These are phyloP conservation scores for Gymnorhina tibicen DNA, from an alignment of 2,113 vertebrate genomes.

Conservation along the genomic window DNA sequence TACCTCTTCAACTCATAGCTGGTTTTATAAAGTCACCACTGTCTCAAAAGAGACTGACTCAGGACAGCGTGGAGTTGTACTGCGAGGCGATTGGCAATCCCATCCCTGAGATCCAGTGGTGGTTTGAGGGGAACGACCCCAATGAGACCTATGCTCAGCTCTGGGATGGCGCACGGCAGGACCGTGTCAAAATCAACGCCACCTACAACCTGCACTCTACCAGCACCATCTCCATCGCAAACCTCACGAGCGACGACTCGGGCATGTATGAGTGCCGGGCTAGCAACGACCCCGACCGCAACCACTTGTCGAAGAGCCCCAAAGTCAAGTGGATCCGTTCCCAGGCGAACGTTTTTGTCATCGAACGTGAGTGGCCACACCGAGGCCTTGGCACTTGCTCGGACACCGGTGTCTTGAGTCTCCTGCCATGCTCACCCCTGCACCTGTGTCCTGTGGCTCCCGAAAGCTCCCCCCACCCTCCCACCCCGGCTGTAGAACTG, in stretches of 20 bases:
- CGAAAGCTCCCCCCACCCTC: constrained; percentile 48
- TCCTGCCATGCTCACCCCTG: constrained; percentile 28
- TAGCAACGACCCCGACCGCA: constrained; percentile 94
- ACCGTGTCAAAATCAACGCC: constrained; percentile 84
- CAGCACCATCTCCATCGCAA: constrained; percentile 80
- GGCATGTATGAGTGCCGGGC: constrained; percentile 93
- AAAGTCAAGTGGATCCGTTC: constrained; percentile 96
- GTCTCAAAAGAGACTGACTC: constrained; percentile 80
- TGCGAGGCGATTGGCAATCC: constrained; percentile 89
- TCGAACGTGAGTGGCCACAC: constrained; percentile 88
- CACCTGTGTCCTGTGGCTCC: constrained; percentile 65
- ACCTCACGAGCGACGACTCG: constrained; percentile 78
- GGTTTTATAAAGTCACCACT: constrained; percentile 87
- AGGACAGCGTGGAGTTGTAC: constrained; percentile 81
- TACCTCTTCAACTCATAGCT: constrained; percentile 72
- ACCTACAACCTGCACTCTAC: constrained; percentile 85
- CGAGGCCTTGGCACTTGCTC: constrained; percentile 33
- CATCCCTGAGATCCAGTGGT: constrained; percentile 91
- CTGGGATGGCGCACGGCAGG: constrained; percentile 84
- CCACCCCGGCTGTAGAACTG: constrained; percentile 27
- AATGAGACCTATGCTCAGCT: constrained; percentile 81
- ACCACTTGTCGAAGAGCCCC: constrained; percentile 87
- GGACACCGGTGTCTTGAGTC: constrained; percentile 41
- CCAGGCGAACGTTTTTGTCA: constrained; percentile 91
- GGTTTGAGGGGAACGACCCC: constrained; percentile 83